A percentile compares a stretch with the other conserved stretches of the same genome.
These are phyloP conservation scores for Carassius auratus DNA, from an alignment of 2,113 vertebrate species.

Conservation along the genomic window DNA sequence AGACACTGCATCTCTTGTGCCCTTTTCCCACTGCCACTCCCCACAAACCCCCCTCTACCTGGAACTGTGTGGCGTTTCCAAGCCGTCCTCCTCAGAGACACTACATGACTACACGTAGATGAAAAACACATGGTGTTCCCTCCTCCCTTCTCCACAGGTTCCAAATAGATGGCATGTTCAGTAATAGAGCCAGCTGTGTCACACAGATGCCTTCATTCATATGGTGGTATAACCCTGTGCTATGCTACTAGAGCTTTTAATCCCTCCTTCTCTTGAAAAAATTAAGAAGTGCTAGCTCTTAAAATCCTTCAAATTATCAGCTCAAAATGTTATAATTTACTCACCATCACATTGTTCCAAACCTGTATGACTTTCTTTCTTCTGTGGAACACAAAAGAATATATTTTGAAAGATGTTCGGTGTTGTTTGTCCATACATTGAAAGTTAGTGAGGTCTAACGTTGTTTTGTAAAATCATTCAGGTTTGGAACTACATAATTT, in stretches of 20 bases:
- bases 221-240: conserved; percentile 59
- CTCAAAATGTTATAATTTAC: neutral
- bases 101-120: conserved; percentile 72
- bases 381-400: neutral
- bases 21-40: conserved; percentile 61
- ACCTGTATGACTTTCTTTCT: conserved; percentile 1
- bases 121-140: conserved; percentile 77
- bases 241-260: conserved; percentile 48
- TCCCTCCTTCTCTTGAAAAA: neutral
- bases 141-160: conserved; percentile 57
- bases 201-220: conserved; percentile 78
- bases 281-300: too few species aligned
- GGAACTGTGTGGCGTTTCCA: conserved; percentile 72
- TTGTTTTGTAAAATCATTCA: neutral
- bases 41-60: conserved; percentile 71
- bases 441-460: neutral
- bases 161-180: conserved; percentile 65
- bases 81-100: conserved; percentile 72
- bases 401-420: neutral
- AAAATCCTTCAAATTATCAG: neutral
- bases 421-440: neutral
- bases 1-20: conserved; percentile 83
- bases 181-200: conserved; percentile 64
- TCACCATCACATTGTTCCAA: neutral
- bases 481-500: neutral